Evolutionary conservation across 2,113 vertebrate genomes (phyloP).

Genomic region (Tylochromis polylepis): DNA sequence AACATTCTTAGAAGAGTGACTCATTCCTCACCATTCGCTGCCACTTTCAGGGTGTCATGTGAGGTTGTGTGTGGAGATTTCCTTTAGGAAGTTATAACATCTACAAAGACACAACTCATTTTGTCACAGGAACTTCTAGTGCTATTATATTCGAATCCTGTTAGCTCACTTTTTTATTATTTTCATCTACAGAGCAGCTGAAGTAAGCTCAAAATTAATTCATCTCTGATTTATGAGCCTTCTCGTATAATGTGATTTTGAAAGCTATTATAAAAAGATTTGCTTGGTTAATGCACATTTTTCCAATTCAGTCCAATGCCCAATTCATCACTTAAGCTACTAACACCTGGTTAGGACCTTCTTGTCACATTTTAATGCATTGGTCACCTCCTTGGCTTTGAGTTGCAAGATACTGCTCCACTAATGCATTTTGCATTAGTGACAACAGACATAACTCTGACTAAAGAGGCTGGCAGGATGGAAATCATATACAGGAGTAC

Average conservation of each 20-base stretch:
- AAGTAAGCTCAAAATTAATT: background rate
- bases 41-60: background rate
- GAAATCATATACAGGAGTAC: background rate
- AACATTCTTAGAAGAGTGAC: slow-evolving; percentile 5
- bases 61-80: background rate
- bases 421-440: background rate
- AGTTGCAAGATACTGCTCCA: background rate
- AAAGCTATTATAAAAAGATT: background rate
- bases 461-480: background rate
- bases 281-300: background rate
- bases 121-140: background rate
- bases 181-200: background rate
- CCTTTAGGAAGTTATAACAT: background rate
- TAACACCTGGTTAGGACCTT: background rate
- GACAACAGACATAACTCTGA: background rate
- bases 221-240: background rate
- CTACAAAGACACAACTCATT: background rate
- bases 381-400: background rate
- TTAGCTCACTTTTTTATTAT: background rate
- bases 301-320: background rate
- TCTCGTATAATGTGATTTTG: background rate
- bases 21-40: background rate
- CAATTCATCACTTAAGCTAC: background rate
- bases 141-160: background rate
- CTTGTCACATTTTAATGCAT: background rate